phyloP scores from a whole-genome alignment of 2,797 vertebrate species.

The Phoebastria nigripes region DNA sequence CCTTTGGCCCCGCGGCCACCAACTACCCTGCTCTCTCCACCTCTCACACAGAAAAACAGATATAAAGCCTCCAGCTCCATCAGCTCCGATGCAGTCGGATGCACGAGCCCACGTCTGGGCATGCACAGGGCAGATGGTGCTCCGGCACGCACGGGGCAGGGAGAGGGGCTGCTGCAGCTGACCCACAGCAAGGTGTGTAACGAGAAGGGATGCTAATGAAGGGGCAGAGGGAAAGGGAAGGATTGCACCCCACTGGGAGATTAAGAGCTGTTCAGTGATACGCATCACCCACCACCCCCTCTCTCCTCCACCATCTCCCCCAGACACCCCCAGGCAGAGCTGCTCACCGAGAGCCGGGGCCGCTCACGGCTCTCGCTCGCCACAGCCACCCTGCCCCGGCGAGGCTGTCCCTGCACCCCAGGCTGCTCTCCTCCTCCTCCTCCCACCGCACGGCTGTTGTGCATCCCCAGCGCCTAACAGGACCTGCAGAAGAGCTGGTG shows the following conservation, averaged over 20 bases:
- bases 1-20: neutral
- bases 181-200: fast-evolving
- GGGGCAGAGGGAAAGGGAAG: neutral
- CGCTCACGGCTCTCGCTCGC: fast-evolving
- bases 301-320: neutral
- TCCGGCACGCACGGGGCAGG: neutral
- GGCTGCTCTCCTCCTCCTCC: neutral
- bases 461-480: neutral
- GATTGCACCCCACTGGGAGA: fast-evolving
- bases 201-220: neutral
- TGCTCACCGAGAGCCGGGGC: neutral
- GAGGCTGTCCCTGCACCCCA: neutral
- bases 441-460: fast-evolving
- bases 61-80: fast-evolving
- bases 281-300: neutral
- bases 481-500: neutral
- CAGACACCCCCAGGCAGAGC: neutral
- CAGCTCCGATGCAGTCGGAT: neutral
- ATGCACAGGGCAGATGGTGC: neutral
- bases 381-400: neutral
- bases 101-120: fast-evolving
- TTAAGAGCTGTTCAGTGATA: fast-evolving
- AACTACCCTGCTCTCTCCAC: neutral
- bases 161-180: neutral
- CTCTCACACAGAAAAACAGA: fast-evolving